These are phyloP conservation scores for Wasmannia auropunctata DNA, from an alignment of 1,140 invertebrate genomes.

Conservation along the genomic window DNA sequence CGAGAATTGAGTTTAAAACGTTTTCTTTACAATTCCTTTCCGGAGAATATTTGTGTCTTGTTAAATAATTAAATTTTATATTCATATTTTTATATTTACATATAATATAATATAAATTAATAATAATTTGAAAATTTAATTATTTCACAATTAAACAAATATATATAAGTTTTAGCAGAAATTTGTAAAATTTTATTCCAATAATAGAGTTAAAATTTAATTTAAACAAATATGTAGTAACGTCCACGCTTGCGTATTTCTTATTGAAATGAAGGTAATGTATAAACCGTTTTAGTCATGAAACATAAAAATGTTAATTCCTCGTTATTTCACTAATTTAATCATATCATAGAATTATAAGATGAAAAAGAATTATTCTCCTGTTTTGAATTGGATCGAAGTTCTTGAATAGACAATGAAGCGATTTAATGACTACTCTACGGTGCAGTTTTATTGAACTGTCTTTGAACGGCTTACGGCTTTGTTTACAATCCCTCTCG, in stretches of 20 bases:
- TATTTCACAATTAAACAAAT: background rate
- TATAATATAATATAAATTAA: background rate
- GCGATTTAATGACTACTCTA: slow-evolving; percentile 31
- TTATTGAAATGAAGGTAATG: background rate
- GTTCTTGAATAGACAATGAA: background rate
- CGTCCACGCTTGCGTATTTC: background rate
- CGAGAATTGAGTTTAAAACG: background rate
- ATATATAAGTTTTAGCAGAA: background rate
- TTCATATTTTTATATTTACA: background rate
- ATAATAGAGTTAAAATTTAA: slow-evolving; percentile 9
- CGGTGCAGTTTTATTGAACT: slow-evolving; percentile 51
- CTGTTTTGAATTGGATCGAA: background rate
- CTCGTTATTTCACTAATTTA: background rate
- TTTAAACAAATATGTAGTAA: background rate
- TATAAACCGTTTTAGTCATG: background rate
- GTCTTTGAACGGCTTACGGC: slow-evolving; percentile 41
- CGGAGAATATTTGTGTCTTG: background rate
- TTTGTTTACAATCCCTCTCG: slow-evolving; percentile 59
- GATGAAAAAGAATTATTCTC: background rate
- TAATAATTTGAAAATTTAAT: background rate
- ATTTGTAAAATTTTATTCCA: background rate
- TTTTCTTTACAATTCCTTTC: background rate
- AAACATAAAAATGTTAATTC: background rate
- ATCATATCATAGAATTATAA: background rate
- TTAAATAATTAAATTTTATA: slow-evolving; percentile 7